These are phyloP conservation scores for Lottia gigantea DNA, from an alignment of 2,888 invertebrate species.

Conservation along the genomic window DNA sequence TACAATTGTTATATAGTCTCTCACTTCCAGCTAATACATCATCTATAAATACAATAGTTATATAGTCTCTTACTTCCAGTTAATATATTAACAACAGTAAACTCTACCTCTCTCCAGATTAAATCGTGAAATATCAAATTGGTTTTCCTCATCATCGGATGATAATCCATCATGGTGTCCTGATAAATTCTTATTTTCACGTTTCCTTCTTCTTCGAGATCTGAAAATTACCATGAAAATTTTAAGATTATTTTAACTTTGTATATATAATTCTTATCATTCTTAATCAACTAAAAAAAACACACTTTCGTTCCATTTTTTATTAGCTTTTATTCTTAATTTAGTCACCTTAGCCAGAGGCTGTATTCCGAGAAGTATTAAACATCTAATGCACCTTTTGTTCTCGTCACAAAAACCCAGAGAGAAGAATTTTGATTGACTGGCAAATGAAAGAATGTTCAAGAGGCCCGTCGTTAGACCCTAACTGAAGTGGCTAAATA, in stretches of 20 bases:
- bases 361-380: too few relatives aligned
- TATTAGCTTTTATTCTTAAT: too few relatives aligned
- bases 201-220: constrained; percentile 82
- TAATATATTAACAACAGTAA: constrained; percentile 52
- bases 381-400: too few relatives aligned
- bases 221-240: constrained; percentile 68
- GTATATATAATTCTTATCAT: background rate
- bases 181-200: constrained; percentile 72
- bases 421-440: too few relatives aligned
- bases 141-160: constrained; percentile 94
- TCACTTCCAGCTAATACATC: constrained; percentile 75
- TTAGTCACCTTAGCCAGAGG: too few relatives aligned
- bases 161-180: constrained; percentile 93
- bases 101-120: constrained; percentile 66
- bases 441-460: too few relatives aligned
- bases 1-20: constrained; percentile 69
- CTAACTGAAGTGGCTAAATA: too few relatives aligned
- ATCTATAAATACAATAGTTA: constrained; percentile 61
- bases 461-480: too few relatives aligned
- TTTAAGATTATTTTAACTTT: background rate
- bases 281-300: too few relatives aligned
- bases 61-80: constrained; percentile 74
- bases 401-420: too few relatives aligned
- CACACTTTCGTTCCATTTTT: too few relatives aligned
- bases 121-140: constrained; percentile 74